phyloP scores from a whole-genome alignment of 2,888 invertebrate species.

The Mystacides longicornis region DNA sequence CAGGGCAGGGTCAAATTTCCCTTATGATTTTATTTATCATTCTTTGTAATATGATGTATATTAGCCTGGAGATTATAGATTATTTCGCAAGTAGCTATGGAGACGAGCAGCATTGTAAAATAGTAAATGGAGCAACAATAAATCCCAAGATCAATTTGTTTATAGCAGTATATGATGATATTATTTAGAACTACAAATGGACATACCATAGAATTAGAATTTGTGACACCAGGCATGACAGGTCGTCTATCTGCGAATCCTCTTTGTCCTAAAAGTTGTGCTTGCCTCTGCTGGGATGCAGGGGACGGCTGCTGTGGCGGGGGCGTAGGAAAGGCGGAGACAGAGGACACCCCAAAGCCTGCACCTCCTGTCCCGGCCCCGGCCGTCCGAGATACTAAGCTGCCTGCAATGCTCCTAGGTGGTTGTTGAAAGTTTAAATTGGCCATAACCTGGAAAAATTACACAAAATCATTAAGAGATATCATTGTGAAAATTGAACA shows the following conservation, averaged over 20 bases:
- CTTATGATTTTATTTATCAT: too few species aligned
- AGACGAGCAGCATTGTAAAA: too few species aligned
- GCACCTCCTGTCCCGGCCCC: constrained; percentile 50
- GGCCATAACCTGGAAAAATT: constrained; percentile 69
- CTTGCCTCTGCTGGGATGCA: constrained; percentile 44
- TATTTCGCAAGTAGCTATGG: too few species aligned
- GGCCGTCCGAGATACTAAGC: constrained; percentile 40
- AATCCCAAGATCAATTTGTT: too few species aligned
- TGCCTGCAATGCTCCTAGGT: constrained; percentile 77
- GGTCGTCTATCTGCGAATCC: constrained; percentile 72
- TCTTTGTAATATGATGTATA: too few species aligned
- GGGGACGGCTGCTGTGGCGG: constrained; percentile 46
- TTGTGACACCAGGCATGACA: constrained; percentile 39
- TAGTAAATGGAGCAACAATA: too few species aligned
- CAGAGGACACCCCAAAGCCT: constrained; percentile 33
- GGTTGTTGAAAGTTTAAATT: constrained; percentile 87
- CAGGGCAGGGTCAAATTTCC: too few species aligned
- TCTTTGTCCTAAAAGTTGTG: constrained; percentile 71
- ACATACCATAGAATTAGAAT: constrained; percentile 48
- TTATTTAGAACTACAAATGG: too few species aligned
- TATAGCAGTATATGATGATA: too few species aligned
- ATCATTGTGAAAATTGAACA: too few species aligned
- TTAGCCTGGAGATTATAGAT: too few species aligned
- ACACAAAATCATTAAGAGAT: not conserved
- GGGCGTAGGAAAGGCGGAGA: constrained; percentile 32